phyloP scores from a whole-genome alignment of 2,113 vertebrate species.

The Poecile atricapillus region DNA sequence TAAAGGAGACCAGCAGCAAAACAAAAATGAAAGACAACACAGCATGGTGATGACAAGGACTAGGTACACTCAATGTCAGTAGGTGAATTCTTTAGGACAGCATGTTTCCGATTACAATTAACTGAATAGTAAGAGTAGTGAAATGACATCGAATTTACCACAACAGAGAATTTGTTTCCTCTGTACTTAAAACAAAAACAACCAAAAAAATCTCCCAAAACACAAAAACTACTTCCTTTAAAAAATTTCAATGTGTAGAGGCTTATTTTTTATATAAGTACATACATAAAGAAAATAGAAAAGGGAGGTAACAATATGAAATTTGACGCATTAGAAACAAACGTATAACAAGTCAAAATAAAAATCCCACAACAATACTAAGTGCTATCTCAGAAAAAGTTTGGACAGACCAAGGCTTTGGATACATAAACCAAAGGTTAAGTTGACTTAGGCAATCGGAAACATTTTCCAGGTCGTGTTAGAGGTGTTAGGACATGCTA shows the following conservation, averaged over 20 bases:
- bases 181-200: background rate
- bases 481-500: slow-evolving; percentile 77
- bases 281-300: background rate
- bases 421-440: background rate
- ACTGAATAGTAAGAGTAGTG: slow-evolving; percentile 39
- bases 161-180: slow-evolving; percentile 35
- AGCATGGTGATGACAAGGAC: slow-evolving; percentile 53
- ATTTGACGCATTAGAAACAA: slow-evolving; percentile 19
- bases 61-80: slow-evolving; percentile 58
- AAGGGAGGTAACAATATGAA: slow-evolving; percentile 17
- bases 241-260: background rate
- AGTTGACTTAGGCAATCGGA: slow-evolving; percentile 62
- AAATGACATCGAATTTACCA: slow-evolving; percentile 55
- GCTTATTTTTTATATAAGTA: background rate
- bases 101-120: slow-evolving; percentile 70
- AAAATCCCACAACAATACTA: slow-evolving; percentile 24
- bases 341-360: slow-evolving; percentile 14
- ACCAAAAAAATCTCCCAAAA: background rate
- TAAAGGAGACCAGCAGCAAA: background rate
- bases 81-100: slow-evolving; percentile 62
- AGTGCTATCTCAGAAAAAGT: background rate
- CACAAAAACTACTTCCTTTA: slow-evolving; percentile 1
- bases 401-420: slow-evolving; percentile 26
- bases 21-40: slow-evolving; percentile 57
- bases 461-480: slow-evolving; percentile 66